Base-by-base conservation (phyloP, 2,113 vertebrate genomes). In the Albula goreensis region DNA sequence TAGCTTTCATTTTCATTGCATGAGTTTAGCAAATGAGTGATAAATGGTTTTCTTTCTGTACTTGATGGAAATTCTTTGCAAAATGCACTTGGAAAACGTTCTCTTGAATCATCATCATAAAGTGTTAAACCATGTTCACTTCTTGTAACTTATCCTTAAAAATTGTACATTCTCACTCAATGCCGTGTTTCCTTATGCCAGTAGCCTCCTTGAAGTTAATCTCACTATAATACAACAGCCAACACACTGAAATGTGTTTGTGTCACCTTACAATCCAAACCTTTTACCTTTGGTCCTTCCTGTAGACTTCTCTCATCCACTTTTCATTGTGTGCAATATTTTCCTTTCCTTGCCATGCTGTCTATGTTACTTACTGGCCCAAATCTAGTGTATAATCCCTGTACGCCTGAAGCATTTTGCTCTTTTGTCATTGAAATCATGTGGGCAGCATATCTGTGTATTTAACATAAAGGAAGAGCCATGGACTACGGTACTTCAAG, bases 401-500 rank as follows among this genome's bases (percentile, higher is more conserved):
- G 80, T 60, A 87, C 51, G 84, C 50, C 52, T 51, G 77, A 66
- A 87, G 31, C 81, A 85, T 89, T 70, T 78, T 82, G 90, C 91
- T 93, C 92, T 93, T 92, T 89, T 17, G 87, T 48, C 89, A 90
- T 89, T 90, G 82, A 82, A 88, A 90, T 89, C 87, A 86, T 88
- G 85, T 90, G 88, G 87, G 85, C 89, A 50, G 82, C 79, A 82
- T 70, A 52, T 74, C 60, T 52, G 50, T 80, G 85, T 66, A 81
- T 85, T 81, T 87, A 88, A 87, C 86, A 60, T 81, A n/a, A 31
- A 48, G 31, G 31, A 41, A 41, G 31, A 41, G 31, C 31, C 31
- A 41, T 41, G 31, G 31, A 41, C 31, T 41, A 41, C 31, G 31
- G 31, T 1, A 41, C 31, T 41, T 41, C 31, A 41, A 41, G 31